These are phyloP conservation scores for Eclectus roratus DNA, from an alignment of 2,113 vertebrate species.

Conservation along the genomic window DNA sequence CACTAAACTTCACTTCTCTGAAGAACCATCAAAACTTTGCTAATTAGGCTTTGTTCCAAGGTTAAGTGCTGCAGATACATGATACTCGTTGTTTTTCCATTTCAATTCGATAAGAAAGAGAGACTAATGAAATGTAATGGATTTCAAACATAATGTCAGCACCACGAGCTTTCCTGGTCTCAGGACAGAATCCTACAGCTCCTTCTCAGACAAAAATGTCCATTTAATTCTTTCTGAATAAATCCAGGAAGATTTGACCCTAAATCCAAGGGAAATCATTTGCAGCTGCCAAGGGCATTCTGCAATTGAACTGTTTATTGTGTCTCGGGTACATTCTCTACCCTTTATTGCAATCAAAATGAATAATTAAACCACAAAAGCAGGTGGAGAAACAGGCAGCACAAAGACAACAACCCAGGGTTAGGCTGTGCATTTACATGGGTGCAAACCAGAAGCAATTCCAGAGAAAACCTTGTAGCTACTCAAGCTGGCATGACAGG, in stretches of 20 bases:
- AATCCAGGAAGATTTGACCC: neutral
- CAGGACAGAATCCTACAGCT: neutral
- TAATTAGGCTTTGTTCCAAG: neutral
- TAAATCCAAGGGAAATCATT: conserved; percentile 21
- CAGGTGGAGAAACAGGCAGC: neutral
- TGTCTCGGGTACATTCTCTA: neutral
- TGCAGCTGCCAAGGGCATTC: neutral
- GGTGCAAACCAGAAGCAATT: neutral
- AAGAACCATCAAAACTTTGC: neutral
- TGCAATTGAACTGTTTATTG: neutral
- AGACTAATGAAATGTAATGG: neutral
- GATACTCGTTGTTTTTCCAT: neutral
- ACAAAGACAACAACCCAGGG: neutral
- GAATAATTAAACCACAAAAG: conserved; percentile 6
- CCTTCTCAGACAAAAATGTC: neutral
- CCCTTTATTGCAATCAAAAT: neutral
- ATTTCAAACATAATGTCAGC: neutral
- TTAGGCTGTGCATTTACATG: neutral
- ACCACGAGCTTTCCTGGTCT: neutral
- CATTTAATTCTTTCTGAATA: neutral
- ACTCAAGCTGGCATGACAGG: neutral
- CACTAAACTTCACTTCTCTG: neutral
- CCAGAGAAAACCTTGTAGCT: neutral
- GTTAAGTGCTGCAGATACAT: neutral
- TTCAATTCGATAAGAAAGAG: neutral